Conservation (phyloP, 2,113 vertebrate genomes). For the Fulmarus glacialis region DNA sequence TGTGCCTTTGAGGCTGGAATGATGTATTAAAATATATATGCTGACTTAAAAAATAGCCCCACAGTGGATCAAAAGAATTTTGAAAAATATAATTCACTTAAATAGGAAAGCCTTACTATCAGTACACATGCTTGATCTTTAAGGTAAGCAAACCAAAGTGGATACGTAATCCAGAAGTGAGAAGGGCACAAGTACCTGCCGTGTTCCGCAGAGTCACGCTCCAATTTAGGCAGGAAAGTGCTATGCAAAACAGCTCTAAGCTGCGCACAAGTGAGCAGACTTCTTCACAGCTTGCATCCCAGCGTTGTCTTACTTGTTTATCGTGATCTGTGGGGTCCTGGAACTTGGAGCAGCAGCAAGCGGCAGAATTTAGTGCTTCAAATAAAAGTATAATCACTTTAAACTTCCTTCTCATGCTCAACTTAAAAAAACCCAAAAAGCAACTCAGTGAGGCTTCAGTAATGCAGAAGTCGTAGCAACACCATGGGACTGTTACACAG, state of each 20-base stretch:
- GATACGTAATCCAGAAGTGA: not conserved
- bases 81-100: not conserved
- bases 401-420: not conserved
- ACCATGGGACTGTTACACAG: rapidly evolving
- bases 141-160: not conserved
- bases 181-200: not conserved
- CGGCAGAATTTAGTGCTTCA: not conserved
- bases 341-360: not conserved
- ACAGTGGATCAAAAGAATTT: not conserved
- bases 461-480: not conserved
- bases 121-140: not conserved
- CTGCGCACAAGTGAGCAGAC: not conserved
- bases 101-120: not conserved
- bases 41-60: not conserved
- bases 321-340: not conserved
- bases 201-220: not conserved
- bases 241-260: not conserved
- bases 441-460: not conserved
- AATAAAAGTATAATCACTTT: not conserved
- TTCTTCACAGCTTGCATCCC: constrained; percentile 2
- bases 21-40: not conserved
- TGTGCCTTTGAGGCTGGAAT: not conserved
- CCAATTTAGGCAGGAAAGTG: not conserved
- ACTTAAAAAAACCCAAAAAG: not conserved
- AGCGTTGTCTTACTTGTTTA: not conserved